Evolutionary conservation across 2,113 vertebrate species (phyloP), one percentile per base, ranked within the genome.

Genomic region (Ciconia boyciana): DNA sequence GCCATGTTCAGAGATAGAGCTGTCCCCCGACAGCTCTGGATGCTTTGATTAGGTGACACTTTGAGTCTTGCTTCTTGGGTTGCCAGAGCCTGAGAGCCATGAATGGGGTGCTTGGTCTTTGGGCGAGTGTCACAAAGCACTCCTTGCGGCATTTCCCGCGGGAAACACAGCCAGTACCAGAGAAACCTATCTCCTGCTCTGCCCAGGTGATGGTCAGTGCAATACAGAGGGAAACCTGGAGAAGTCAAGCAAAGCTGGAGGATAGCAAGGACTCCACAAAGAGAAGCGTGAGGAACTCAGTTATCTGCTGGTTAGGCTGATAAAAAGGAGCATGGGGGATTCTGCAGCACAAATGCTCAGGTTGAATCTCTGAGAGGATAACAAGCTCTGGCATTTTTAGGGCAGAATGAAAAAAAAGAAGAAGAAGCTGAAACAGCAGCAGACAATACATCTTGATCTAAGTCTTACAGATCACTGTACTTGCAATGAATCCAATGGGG

Each of bases 351-450:
- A 93, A 96, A 72, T 54, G 82, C 77, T 95, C 94, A 95, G 92
- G 94, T 97, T 94, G 78, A 90, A 19, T 69, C 86, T 92, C 25
- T 0, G 62, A 97, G 89, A 96, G 46, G 68, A 97, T 97, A 97
- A 97, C 61, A 75, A 87, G 83, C 32, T 95, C 72, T 97, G 96
- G 94, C 96, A 97, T 94, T 97, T 97, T 97, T 89, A 97, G 96
- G 95, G 74, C 96, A 97, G 90, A 89, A 72, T 61, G 21, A 41
- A 81, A 81, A 58, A 76, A 64, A 7, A 34, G 39, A 19, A 78
- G 29, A 83, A 88, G 80, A 14, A 92, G 92, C 93, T 96, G 93
- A 94, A 97, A 78, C 64, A 94, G 90, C 95, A 97, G 75, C 94
- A 93, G 91, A 94, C 66, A 89, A 82, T 48, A 88, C 93, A 70